phyloP scores from a whole-genome alignment of 2,113 vertebrate species.

The Chroicocephalus ridibundus region DNA sequence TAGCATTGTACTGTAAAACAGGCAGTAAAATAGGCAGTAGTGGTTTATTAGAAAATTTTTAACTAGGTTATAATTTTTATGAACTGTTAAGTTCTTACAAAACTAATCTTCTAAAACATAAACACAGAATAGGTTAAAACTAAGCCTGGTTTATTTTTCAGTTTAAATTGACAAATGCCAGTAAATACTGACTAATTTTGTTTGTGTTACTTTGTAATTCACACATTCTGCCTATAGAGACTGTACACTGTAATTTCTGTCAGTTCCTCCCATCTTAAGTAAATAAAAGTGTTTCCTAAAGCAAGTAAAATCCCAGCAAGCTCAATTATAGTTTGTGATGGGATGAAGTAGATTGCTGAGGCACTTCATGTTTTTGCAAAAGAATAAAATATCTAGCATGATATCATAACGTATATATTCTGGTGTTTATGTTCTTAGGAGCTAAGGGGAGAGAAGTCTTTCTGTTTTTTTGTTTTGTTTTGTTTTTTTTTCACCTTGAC shows the following conservation, averaged over 20 bases:
- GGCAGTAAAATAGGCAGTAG: neutral
- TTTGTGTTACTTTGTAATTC: neutral
- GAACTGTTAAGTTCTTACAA: neutral
- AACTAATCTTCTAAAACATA: neutral
- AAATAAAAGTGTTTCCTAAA: neutral
- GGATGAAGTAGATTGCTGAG: neutral
- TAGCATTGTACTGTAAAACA: neutral
- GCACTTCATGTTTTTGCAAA: neutral
- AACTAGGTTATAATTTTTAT: neutral
- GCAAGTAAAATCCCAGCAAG: neutral
- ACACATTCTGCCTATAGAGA: neutral
- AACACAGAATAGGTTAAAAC: neutral
- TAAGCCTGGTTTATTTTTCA: neutral
- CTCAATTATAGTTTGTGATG: neutral
- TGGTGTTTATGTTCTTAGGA: neutral
- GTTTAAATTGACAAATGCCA: neutral
- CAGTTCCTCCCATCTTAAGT: neutral
- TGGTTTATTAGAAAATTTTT: neutral
- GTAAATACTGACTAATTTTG: neutral
- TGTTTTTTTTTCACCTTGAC: neutral
- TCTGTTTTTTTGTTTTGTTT: too few relatives aligned
- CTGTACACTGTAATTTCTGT: neutral
- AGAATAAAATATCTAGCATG: neutral
- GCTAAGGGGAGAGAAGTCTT: neutral
- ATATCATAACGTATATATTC: neutral